Evolutionary conservation across 1,140 invertebrate genomes (phyloP), one percentile per base, ranked within the genome.

Genomic region (Drosophila watanabei): DNA sequence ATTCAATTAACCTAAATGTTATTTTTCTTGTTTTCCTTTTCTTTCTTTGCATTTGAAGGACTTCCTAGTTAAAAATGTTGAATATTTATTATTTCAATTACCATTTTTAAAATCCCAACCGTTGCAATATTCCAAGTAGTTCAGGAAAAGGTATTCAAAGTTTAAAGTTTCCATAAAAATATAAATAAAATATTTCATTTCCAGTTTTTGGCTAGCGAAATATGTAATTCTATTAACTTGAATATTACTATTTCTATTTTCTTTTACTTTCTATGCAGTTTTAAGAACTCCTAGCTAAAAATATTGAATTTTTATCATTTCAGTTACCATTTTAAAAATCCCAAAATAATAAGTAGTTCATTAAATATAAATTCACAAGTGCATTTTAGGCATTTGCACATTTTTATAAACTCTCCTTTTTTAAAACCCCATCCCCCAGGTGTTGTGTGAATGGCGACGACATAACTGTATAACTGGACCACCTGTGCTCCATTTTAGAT

Each of bases 401-500:
- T 69, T 56, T 57, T 41, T 16, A 48, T 71, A 0, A 28, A 39
- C 39, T 39, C 39, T 11, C 13, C 14, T 24, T 39, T 37, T 66
- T 30, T 16, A 30, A 30, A n/a, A 4, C 35, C 30, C 45, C 43
- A 28, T 13, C 20, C 28, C 13, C 43, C 54, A 49, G 24, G 35
- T 49, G 33, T 41, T 9, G 11, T 24, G 9, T 33, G 33, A 49
- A 33, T 58, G 43, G 16, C 35, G 43, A 37, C n/a, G 51, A 72
- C 51, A 70, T 70, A 72, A 59, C 63, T 71, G 45, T 57, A 49
- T 49, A 80, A 65, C 46, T 78, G 82, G 72, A 79, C 69, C 82
- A 87, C 64, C 70, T 88, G 75, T 86, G 62, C 48, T n/a, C 52
- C 16, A 43, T 70, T 72, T n/a, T 24, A 9, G 10, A 24, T 43